phyloP scores from a whole-genome alignment of 1,140 invertebrate species.

The Lanistes nyassanus region DNA sequence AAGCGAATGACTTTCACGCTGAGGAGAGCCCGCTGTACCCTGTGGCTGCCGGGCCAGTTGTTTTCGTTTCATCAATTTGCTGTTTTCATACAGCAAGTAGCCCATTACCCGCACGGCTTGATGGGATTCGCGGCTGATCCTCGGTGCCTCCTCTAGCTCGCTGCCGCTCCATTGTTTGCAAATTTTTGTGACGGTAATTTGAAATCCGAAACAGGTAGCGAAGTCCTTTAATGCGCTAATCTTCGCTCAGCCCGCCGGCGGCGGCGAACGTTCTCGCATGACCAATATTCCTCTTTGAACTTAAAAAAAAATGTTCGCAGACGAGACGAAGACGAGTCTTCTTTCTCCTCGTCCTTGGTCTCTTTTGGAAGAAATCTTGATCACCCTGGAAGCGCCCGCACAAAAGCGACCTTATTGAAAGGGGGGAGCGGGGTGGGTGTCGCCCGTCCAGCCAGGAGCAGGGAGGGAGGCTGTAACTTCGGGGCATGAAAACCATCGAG shows the following conservation, averaged over 20 bases:
- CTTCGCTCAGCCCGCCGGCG: neutral
- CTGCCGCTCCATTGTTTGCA: constrained; percentile 11
- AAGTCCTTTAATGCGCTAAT: constrained; percentile 28
- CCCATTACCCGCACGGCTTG: constrained; percentile 21
- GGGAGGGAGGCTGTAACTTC: too few species aligned
- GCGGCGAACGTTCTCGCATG: neutral
- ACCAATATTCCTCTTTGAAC: neutral
- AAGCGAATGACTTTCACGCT: constrained; percentile 14
- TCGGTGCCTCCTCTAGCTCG: neutral
- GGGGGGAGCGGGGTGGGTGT: neutral
- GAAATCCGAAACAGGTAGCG: constrained; percentile 32
- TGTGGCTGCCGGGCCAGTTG: constrained; percentile 9
- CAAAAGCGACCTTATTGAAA: neutral
- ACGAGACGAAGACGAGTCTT: too few species aligned
- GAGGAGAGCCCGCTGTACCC: neutral
- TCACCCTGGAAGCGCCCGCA: neutral
- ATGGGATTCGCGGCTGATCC: constrained; percentile 4
- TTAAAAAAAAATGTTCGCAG: too few species aligned
- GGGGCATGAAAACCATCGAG: neutral
- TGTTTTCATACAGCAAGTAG: constrained; percentile 36
- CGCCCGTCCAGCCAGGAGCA: too few species aligned
- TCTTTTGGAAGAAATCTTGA: neutral
- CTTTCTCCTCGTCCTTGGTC: neutral
- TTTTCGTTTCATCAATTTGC: constrained; percentile 34
- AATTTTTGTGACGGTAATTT: constrained; percentile 32